Evolutionary conservation across 2,888 invertebrate genomes (phyloP), one percentile per base, ranked within the genome.

Genomic region (Lasiommata megera): DNA sequence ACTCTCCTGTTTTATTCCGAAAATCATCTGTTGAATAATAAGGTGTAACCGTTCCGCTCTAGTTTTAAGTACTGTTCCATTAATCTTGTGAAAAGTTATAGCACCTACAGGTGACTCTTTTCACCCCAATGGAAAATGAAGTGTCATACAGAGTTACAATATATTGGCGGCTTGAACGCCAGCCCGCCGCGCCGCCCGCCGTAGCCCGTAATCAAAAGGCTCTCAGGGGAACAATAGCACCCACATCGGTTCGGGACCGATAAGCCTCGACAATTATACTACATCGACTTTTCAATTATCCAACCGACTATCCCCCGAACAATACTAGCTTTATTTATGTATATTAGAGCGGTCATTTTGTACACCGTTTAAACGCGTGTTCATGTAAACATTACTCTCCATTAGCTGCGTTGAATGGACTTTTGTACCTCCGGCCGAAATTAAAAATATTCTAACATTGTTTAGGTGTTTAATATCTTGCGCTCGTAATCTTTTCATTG

Each of bases 281-380:
- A 88, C 89, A 90, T 88, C 87, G 88, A 90, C 88, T 90, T 90
- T 89, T 89, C 89, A 90, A 90, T 90, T 90, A 90, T 84, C 86
- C 87, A 77, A 78, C 80, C 79, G 79, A 76, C 81, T 84, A 85
- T 81, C 82, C 73, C 80, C 74, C 78, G 77, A 84, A 89, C 88
- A 89, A 88, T 85, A 81, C 88, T 82, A 79, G 80, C 78, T 82
- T 87, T 88, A 88, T 89, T 88, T 89, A 82, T 84, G 84, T 85
- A 83, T 87, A 88, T 88, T 86, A 88, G 85, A 81, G 76, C 82
- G 84, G 88, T 85, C 86, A 88, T 85, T 86, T 86, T 80, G 81
- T 80, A 77, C 76, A 74, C 77, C 77, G 72, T 82, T 88, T 83
- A 82, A 77, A 74, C 73, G 71, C 72, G 70, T 72, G 71, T 74